A percentile compares a stretch with the other conserved stretches of the same genome.
These are phyloP conservation scores for Procambarus clarkii DNA, from an alignment of 1,140 invertebrate genomes.

Conservation along the genomic window DNA sequence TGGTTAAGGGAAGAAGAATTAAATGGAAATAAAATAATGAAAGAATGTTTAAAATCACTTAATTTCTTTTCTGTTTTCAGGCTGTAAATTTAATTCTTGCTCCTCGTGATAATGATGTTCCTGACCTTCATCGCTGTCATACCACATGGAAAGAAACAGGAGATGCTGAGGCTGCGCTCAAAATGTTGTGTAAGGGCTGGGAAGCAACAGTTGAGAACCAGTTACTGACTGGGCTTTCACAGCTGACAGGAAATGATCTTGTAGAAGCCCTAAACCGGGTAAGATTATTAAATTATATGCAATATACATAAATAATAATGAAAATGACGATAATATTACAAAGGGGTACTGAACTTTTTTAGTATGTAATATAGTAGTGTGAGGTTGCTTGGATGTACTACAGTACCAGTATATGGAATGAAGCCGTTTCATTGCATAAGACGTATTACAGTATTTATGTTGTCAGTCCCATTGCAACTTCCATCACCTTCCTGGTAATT, in stretches of 20 bases:
- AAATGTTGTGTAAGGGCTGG: slow-evolving; percentile 54
- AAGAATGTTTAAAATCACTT: neutral
- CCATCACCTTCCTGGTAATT: no score
- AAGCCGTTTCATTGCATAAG: no score
- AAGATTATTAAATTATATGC: neutral
- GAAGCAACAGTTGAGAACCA: slow-evolving; percentile 46
- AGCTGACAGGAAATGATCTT: slow-evolving; percentile 44
- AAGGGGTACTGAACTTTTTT: no score
- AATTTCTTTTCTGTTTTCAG: neutral
- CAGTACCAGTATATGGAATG: no score
- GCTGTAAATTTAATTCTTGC: slow-evolving; percentile 44
- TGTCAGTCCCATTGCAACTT: no score
- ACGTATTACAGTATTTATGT: no score
- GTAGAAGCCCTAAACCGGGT: slow-evolving; percentile 46
- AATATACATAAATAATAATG: no score
- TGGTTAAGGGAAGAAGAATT: neutral
- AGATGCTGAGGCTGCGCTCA: slow-evolving; percentile 46
- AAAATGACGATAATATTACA: no score
- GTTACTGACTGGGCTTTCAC: slow-evolving; percentile 36
- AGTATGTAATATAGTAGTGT: no score
- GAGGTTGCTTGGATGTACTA: no score
- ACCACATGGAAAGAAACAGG: slow-evolving; percentile 49
- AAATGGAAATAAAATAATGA: slow-evolving; percentile 10
- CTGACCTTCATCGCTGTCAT: slow-evolving; percentile 46
- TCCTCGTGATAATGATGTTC: slow-evolving; percentile 39